Percentiles rank a stretch among this genome's conserved stretches.
Evolutionary conservation across 1,140 invertebrate genomes (phyloP).

Genomic region (Scaptodrosophila lebanonensis): DNA sequence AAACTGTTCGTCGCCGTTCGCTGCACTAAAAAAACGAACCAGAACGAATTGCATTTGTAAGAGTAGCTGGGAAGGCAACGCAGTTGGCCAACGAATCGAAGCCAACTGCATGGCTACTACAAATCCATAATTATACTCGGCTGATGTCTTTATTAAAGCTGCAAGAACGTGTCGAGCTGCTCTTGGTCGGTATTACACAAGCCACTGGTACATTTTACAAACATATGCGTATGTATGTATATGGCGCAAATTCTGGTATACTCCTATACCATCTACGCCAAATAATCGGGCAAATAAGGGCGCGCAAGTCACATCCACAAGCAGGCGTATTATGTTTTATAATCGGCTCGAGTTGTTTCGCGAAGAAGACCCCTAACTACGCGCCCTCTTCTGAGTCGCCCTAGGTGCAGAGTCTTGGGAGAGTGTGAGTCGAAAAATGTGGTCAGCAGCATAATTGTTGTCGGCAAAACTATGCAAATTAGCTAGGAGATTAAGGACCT

Average conservation of each 20-base stretch:
- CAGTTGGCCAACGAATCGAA: not conserved
- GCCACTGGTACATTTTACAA: slow-evolving; percentile 59
- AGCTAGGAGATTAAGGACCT: too few relatives aligned
- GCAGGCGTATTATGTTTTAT: slow-evolving; percentile 55
- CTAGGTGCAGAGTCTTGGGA: not conserved
- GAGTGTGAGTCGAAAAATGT: slow-evolving; percentile 24
- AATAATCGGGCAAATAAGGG: slow-evolving; percentile 30
- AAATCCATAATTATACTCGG: slow-evolving; percentile 73
- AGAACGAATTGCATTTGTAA: slow-evolving; percentile 67
- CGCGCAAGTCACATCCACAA: slow-evolving; percentile 12
- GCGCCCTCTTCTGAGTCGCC: not conserved
- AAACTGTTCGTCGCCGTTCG: slow-evolving; percentile 17
- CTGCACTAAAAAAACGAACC: slow-evolving; percentile 54
- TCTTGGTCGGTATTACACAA: too few relatives aligned
- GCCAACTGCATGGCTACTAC: slow-evolving; percentile 45
- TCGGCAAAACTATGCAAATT: slow-evolving; percentile 64
- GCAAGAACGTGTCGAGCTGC: slow-evolving; percentile 69
- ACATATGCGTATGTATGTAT: slow-evolving; percentile 30
- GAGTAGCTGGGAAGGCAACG: slow-evolving; percentile 4
- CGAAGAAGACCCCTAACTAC: too few relatives aligned
- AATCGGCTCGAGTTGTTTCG: slow-evolving; percentile 36
- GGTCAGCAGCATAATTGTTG: slow-evolving; percentile 58
- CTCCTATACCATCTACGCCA: not conserved
- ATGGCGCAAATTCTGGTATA: slow-evolving; percentile 19
- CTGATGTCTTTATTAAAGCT: slow-evolving; percentile 75